Conservation (phyloP, 2,797 vertebrate species). For the Paramormyrops hopkinsi region DNA sequence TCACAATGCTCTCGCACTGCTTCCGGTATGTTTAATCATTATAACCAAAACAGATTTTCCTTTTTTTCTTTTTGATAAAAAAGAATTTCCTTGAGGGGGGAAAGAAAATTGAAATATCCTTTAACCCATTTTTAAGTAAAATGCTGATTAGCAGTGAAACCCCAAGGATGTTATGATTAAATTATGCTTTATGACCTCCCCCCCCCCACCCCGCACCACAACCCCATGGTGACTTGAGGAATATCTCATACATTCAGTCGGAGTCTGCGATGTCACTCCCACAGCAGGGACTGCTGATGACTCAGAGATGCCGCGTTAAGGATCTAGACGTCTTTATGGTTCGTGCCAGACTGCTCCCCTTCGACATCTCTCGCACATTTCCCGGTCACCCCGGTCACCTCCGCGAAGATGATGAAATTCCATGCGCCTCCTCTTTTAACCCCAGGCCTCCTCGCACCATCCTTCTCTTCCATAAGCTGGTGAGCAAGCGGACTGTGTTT, state of each 20-base stretch:
- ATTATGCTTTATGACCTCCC: constrained; percentile 47
- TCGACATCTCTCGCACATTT: background rate
- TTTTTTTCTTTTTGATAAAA: constrained; percentile 46
- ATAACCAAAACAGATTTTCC: constrained; percentile 14
- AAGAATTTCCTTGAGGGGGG: constrained; percentile 53
- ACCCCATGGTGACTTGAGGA: constrained; percentile 38
- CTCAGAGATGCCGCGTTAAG: background rate
- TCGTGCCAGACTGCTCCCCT: background rate
- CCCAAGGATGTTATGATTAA: constrained; percentile 53
- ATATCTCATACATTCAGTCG: constrained; percentile 41
- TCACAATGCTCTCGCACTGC: background rate
- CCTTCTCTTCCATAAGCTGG: background rate
- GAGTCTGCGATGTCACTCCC: constrained; percentile 16
- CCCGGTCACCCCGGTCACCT: background rate
- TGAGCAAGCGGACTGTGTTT: background rate
- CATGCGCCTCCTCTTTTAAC: background rate
- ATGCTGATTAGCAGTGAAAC: constrained; percentile 47
- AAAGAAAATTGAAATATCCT: constrained; percentile 43
- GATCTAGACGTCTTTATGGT: background rate
- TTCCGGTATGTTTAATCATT: background rate
- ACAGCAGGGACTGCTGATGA: constrained; percentile 4
- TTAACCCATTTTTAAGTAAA: constrained; percentile 45
- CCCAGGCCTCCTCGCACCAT: background rate
- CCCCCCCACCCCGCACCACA: constrained; percentile 4
- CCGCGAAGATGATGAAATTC: background rate